Conservation (phyloP, 2,888 invertebrate species). For the Germaria angustata region DNA sequence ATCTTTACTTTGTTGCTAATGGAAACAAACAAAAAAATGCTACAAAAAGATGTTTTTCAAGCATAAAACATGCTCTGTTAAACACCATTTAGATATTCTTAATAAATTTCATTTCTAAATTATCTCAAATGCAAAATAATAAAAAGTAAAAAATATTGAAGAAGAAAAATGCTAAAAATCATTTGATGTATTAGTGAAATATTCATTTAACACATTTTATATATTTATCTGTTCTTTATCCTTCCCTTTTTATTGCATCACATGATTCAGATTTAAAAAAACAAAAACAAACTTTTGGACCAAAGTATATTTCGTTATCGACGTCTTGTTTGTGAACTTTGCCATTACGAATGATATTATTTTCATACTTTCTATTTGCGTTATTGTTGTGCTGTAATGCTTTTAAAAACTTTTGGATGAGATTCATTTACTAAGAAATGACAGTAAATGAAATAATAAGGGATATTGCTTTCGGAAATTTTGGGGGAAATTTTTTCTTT, state of each 20-base stretch:
- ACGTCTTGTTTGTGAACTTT: constrained; percentile 30
- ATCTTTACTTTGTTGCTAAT: background rate
- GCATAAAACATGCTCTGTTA: constrained; percentile 20
- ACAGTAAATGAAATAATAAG: background rate
- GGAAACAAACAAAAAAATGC: background rate
- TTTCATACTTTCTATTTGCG: background rate
- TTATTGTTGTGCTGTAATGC: background rate
- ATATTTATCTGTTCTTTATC: background rate
- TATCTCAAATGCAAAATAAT: background rate
- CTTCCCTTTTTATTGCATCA: background rate
- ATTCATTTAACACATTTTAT: constrained; percentile 26
- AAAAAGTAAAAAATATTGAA: background rate
- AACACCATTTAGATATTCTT: constrained; percentile 6
- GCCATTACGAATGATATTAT: background rate
- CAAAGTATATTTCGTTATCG: background rate
- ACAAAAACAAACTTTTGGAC: constrained; percentile 4
- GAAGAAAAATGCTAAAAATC: constrained; percentile 7
- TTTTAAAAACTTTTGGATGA: background rate
- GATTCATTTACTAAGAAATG: background rate
- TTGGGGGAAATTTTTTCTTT: no score
- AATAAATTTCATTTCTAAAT: background rate
- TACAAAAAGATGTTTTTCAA: no score
- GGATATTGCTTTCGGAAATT: no score
- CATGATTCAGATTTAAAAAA: background rate
- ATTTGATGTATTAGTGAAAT: constrained; percentile 44